Evolutionary conservation across 2,888 invertebrate genomes (phyloP), one percentile per base, ranked within the genome.

Genomic region (Hanleya hanleyi): DNA sequence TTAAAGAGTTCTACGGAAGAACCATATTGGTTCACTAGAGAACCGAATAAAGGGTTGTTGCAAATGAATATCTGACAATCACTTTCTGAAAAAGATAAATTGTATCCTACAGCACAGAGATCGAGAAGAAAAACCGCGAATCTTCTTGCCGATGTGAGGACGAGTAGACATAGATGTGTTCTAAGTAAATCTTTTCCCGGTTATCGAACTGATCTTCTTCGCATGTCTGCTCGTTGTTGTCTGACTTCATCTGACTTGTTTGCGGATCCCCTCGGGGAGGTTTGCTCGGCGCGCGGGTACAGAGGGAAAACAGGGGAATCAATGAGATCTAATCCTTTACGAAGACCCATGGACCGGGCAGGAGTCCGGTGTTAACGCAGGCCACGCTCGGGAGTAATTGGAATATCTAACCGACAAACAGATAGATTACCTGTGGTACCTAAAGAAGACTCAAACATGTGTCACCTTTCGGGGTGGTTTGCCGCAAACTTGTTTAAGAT

Each of bases 321-420:
- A 7, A 47, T 47, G 4, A 2, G 1, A 7, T 22, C 22, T 47
- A 47, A 47, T 47, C 47, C 47, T 22, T 5, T 22, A 2, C 2
- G 47, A 47, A 47, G 9, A 15, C 4, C 57, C 57, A 32, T 22
- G 57, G 57, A 29, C 57, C 57, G 29, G 57, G 57, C 4, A 57
- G n/a, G n/a, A n/a, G n/a, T n/a, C n/a, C 57, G 57, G 57, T 57
- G 57, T 57, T 57, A 57, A 57, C 18, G 9, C 57, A 32, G 57
- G 57, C 22, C 57, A 57, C 57, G 57, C 26, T 57, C 57, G 18
- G 29, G 26, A 22, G 22, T 29, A 57, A 57, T 57, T 57, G 29
- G 57, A 22, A 12, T 4, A 32, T 57, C 57, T 57, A 22, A 18
- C 2, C 29, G n/a, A n/a, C 57, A 57, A 57, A 57, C 57, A 57